These are phyloP conservation scores for Gavia stellata DNA, from an alignment of 2,113 vertebrate genomes.

Conservation along the genomic window DNA sequence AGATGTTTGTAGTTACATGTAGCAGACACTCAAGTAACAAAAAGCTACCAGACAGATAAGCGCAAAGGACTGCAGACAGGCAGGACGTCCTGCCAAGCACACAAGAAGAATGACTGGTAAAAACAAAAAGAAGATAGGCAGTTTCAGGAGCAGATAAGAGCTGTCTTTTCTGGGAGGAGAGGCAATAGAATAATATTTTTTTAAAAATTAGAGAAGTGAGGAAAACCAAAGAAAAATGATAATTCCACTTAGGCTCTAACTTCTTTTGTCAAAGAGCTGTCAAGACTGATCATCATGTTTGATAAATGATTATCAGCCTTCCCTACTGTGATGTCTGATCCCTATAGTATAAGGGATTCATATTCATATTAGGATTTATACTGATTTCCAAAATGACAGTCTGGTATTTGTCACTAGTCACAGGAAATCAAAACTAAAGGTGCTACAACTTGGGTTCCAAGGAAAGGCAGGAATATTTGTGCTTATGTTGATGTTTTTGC, in stretches of 20 bases:
- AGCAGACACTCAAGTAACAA: background rate
- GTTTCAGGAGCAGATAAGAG: background rate
- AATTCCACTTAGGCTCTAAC: background rate
- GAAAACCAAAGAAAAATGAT: background rate
- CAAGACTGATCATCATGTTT: background rate
- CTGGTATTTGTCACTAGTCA: background rate
- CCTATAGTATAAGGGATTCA: background rate
- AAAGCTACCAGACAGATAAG: background rate
- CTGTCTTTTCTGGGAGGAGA: background rate
- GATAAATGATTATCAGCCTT: background rate
- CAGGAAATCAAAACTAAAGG: background rate
- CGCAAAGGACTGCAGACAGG: background rate
- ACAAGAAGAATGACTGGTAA: background rate
- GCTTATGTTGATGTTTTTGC: background rate
- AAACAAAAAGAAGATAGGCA: background rate
- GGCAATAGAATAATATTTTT: background rate
- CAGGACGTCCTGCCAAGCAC: background rate
- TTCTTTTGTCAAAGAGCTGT: background rate
- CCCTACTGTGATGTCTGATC: background rate
- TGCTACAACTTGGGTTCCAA: background rate
- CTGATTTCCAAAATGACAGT: background rate
- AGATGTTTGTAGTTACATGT: background rate
- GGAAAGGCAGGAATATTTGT: background rate
- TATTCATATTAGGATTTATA: background rate
- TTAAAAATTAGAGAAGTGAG: background rate